Evolutionary conservation across 1,140 invertebrate species (phyloP).

Genomic region (Tribolium madens): DNA sequence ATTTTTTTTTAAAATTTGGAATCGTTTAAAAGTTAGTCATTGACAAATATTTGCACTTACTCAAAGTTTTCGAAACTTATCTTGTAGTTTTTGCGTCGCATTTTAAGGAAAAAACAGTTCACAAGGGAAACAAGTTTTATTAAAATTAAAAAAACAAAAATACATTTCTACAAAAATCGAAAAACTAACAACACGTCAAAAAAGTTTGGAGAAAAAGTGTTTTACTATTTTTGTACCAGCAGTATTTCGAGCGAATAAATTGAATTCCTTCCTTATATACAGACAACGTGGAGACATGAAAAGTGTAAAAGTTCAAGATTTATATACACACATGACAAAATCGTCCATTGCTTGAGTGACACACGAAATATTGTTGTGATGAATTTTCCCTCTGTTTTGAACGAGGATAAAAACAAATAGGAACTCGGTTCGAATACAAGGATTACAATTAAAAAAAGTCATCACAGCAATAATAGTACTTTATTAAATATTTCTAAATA

Average conservation of each 20-base stretch:
- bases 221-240: conserved; percentile 12
- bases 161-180: conserved; percentile 15
- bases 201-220: background rate
- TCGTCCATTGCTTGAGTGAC: background rate
- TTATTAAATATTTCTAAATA: conserved; percentile 51
- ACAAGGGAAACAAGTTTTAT: conserved; percentile 22
- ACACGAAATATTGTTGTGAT: conserved; percentile 17
- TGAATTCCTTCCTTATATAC: background rate
- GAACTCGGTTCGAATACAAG: conserved; percentile 4
- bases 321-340: background rate
- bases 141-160: conserved; percentile 32
- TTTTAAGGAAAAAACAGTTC: background rate
- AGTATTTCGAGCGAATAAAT: conserved; percentile 3
- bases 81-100: no score
- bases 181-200: conserved; percentile 4
- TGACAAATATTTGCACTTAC: no score
- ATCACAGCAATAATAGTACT: conserved; percentile 52
- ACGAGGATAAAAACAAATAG: conserved; percentile 9
- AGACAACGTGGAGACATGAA: conserved; percentile 25
- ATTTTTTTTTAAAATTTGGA: no score
- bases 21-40: no score
- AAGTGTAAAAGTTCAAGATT: conserved; percentile 27
- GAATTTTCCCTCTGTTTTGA: background rate
- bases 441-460: conserved; percentile 7
- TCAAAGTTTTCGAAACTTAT: no score